Conservation (phyloP, 2,797 vertebrate genomes). For the Acrossocheilus wenchowensis region DNA sequence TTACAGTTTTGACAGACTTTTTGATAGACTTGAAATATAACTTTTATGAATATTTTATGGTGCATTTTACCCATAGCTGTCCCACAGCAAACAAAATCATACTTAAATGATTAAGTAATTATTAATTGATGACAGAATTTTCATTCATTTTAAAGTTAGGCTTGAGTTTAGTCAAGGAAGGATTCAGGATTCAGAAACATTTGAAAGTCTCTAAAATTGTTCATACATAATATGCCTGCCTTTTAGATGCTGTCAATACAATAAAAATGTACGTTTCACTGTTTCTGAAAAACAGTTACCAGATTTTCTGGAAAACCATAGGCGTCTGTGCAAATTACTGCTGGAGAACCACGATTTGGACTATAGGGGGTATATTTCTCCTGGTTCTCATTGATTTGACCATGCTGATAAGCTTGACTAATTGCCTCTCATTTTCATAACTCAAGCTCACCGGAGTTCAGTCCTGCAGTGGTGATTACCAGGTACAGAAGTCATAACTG, state of each 20-base stretch:
- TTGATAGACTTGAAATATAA: not conserved
- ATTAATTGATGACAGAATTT: not conserved
- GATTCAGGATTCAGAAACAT: not conserved
- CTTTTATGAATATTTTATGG: not conserved
- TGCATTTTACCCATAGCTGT: not conserved
- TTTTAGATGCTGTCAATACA: not conserved
- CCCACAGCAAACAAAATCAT: not conserved
- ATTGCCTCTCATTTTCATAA: slow-evolving; percentile 41
- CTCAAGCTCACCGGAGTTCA: slow-evolving; percentile 18
- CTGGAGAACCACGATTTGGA: not conserved
- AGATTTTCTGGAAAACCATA: slow-evolving; percentile 18
- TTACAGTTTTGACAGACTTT: not conserved
- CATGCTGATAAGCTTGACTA: slow-evolving; percentile 37
- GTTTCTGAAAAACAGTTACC: not conserved
- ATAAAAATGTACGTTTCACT: not conserved
- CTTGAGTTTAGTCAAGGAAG: no score
- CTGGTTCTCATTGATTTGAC: slow-evolving; percentile 23
- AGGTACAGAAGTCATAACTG: not conserved
- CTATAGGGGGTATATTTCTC: slow-evolving; percentile 9
- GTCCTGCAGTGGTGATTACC: slow-evolving; percentile 29
- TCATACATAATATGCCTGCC: not conserved
- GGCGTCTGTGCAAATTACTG: slow-evolving; percentile 28
- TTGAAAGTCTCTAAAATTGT: not conserved
- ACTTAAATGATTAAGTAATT: not conserved
- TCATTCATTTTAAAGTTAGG: no score